Percentiles rank a stretch among this genome's conserved stretches.
Evolutionary conservation across 2,797 vertebrate species (phyloP).

Genomic region (Sebastes vulpes): DNA sequence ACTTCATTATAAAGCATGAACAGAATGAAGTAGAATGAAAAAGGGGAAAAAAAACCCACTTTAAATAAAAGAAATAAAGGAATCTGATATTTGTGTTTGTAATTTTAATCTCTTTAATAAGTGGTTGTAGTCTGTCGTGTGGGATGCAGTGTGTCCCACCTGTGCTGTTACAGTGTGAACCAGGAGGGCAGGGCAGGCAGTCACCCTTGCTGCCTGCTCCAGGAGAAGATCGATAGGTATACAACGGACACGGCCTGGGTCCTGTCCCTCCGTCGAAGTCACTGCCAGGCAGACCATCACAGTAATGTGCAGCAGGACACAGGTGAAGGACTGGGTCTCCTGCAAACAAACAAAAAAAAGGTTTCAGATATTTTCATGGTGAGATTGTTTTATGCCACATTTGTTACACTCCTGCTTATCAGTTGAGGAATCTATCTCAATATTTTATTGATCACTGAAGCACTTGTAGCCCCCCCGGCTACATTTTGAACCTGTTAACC

Average conservation of each 20-base stretch:
- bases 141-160: conserved; percentile 74
- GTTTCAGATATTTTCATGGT: neutral
- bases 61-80: neutral
- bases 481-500: neutral
- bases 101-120: neutral
- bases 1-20: neutral
- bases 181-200: conserved; percentile 89
- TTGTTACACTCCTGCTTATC: neutral
- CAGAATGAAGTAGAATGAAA: neutral
- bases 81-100: neutral
- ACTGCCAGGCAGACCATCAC: conserved; percentile 83
- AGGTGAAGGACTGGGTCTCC: conserved; percentile 81
- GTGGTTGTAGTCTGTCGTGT: neutral
- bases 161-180: conserved; percentile 87
- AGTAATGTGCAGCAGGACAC: conserved; percentile 91
- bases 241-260: conserved; percentile 88
- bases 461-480: neutral
- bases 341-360: conserved; percentile 51
- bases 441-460: conserved; percentile 5
- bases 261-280: conserved; percentile 58
- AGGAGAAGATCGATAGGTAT: conserved; percentile 84
- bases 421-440: neutral
- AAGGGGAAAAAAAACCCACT: neutral
- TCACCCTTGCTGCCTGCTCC: conserved; percentile 86
- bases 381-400: neutral